Evolutionary conservation across 2,797 vertebrate species (phyloP).

Genomic region (Chromobotia macracanthus): DNA sequence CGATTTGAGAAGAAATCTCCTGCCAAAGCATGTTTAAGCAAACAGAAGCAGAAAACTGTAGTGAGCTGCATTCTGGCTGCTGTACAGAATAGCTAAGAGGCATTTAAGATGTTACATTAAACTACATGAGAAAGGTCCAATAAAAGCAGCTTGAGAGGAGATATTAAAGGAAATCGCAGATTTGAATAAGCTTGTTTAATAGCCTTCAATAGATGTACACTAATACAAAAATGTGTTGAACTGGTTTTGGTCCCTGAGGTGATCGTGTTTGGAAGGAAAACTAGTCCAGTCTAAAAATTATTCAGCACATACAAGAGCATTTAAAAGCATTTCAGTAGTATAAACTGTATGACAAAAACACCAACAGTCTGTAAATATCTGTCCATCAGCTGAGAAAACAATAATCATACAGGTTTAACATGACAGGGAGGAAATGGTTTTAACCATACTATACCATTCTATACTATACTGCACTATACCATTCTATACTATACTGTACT

Average conservation of each 20-base stretch:
- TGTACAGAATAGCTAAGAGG: slow-evolving; percentile 18
- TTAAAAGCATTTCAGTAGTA: too few relatives aligned
- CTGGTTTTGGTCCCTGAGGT: slow-evolving; percentile 13
- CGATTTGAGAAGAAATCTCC: too few relatives aligned
- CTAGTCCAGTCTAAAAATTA: too few relatives aligned
- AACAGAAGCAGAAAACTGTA: slow-evolving; percentile 6
- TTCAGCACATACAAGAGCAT: too few relatives aligned
- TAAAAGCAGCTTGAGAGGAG: background rate
- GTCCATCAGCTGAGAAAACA: too few relatives aligned
- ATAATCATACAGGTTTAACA: too few relatives aligned
- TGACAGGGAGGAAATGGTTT: too few relatives aligned
- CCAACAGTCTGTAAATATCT: too few relatives aligned
- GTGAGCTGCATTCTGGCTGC: background rate
- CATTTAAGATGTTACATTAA: slow-evolving; percentile 25
- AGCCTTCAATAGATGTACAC: slow-evolving; percentile 30
- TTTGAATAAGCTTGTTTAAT: slow-evolving; percentile 42
- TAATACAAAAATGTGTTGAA: slow-evolving; percentile 37
- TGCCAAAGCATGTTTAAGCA: slow-evolving; percentile 23
- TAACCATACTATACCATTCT: too few relatives aligned
- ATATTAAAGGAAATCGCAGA: slow-evolving; percentile 25
- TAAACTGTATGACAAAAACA: too few relatives aligned
- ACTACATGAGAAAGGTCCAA: background rate
- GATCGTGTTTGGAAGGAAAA: slow-evolving; percentile 2
- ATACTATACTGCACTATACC: too few relatives aligned
- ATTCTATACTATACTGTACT: too few relatives aligned